Conservation (phyloP, 2,113 vertebrate genomes). For the Periophthalmus modestus region DNA sequence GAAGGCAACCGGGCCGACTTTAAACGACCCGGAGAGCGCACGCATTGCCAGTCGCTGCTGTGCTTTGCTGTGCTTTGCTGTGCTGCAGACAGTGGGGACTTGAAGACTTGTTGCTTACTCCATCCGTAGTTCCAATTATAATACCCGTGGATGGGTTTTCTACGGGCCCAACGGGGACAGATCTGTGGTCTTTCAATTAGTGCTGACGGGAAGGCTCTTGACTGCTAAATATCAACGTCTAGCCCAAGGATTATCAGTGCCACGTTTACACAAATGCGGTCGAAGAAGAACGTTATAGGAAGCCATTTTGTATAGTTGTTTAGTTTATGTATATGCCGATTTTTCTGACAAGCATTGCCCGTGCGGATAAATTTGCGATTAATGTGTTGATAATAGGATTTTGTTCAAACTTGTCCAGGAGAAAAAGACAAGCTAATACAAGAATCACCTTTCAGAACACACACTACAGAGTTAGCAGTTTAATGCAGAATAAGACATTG, state of each 20-base stretch:
- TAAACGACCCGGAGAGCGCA: constrained; percentile 7
- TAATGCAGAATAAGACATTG: too few species aligned
- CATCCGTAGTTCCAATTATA: constrained; percentile 24
- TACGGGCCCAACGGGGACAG: constrained; percentile 11
- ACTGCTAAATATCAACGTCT: constrained; percentile 4
- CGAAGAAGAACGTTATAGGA: not conserved
- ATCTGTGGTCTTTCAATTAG: constrained; percentile 21
- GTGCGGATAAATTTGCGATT: too few species aligned
- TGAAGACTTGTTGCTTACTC: constrained; percentile 21
- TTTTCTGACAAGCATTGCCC: too few species aligned
- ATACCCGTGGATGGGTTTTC: constrained; percentile 16
- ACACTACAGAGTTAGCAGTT: too few species aligned
- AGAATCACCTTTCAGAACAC: too few species aligned
- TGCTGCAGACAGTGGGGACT: constrained; percentile 22
- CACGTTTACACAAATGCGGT: not conserved
- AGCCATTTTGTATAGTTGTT: not conserved
- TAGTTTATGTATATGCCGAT: too few species aligned
- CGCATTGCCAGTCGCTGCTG: constrained; percentile 8
- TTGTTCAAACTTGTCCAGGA: too few species aligned
- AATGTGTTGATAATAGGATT: too few species aligned
- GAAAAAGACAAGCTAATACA: too few species aligned
- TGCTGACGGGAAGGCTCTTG: not conserved
- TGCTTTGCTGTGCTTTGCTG: constrained; percentile 14
- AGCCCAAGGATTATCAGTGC: not conserved
- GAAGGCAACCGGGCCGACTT: constrained; percentile 16